Evolutionary conservation across 2,888 invertebrate species (phyloP).

Genomic region (Ormyrus labotus): DNA sequence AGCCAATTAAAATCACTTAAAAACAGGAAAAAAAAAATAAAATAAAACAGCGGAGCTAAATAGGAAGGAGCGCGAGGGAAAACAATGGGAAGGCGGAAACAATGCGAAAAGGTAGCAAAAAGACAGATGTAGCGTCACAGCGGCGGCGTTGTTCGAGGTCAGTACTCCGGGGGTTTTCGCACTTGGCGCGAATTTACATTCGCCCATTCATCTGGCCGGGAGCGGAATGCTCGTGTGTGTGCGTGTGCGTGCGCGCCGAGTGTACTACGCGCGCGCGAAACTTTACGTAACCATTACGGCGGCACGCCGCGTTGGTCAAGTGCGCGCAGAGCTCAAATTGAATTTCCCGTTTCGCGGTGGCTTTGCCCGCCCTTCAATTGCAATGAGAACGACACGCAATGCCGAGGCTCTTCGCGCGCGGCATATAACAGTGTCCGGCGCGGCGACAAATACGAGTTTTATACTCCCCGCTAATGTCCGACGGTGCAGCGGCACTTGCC

Average conservation of each 20-base stretch:
- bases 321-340: slow-evolving; percentile 62
- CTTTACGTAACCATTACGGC: slow-evolving; percentile 62
- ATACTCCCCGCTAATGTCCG: slow-evolving; percentile 43
- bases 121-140: slow-evolving; percentile 25
- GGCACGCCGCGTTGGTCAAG: slow-evolving; percentile 60
- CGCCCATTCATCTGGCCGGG: slow-evolving; percentile 43
- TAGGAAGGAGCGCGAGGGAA: not conserved
- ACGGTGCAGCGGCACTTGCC: not conserved
- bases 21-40: too few relatives aligned
- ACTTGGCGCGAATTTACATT: slow-evolving; percentile 54
- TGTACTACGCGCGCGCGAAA: slow-evolving; percentile 56
- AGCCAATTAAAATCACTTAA: too few relatives aligned
- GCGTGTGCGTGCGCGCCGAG: not conserved
- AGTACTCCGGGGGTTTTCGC: slow-evolving; percentile 41
- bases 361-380: slow-evolving; percentile 65
- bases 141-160: slow-evolving; percentile 53
- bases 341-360: slow-evolving; percentile 66
- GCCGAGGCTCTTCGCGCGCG: not conserved
- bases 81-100: not conserved
- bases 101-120: slow-evolving; percentile 1
- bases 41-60: too few relatives aligned
- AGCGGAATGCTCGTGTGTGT: not conserved
- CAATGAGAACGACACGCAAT: slow-evolving; percentile 61
- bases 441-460: slow-evolving; percentile 17
- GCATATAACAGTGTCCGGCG: not conserved